phyloP scores from a whole-genome alignment of 2,888 invertebrate genomes.

The Cylindroiulus punctatus region DNA sequence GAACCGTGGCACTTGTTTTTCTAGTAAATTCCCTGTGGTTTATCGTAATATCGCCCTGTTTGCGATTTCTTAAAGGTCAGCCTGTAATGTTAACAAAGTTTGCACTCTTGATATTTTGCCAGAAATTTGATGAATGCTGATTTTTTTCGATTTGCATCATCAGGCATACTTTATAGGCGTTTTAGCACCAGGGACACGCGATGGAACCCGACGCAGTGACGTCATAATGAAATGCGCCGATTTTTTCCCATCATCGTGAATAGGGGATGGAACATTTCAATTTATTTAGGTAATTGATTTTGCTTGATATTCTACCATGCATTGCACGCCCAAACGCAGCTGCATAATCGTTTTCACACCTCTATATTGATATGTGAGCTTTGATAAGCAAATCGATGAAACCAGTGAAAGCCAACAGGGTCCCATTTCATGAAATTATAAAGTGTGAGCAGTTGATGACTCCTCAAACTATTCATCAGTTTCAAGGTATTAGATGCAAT shows the following conservation, averaged over 20 bases:
- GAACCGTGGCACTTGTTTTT: not conserved
- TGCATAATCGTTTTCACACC: not conserved
- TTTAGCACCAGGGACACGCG: not conserved
- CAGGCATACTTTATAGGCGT: not conserved
- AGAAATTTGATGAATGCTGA: not conserved
- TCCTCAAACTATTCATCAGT: too few relatives aligned
- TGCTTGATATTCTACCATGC: not conserved
- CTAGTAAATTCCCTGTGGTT: not conserved
- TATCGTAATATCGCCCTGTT: not conserved
- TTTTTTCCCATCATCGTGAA: not conserved
- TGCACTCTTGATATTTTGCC: not conserved
- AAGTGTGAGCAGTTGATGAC: too few relatives aligned
- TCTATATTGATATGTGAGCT: not conserved
- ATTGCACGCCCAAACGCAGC: not conserved
- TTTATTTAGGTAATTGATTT: constrained; percentile 1
- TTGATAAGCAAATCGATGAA: not conserved
- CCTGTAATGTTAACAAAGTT: not conserved
- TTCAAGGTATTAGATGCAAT: too few relatives aligned
- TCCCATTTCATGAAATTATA: too few relatives aligned
- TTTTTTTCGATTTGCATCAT: not conserved
- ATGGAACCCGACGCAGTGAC: not conserved
- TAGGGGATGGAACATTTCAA: not conserved
- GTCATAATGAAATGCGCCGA: not conserved
- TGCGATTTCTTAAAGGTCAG: constrained; percentile 3
- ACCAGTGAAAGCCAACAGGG: not conserved